Percentiles rank a stretch among this genome's conserved stretches.
Evolutionary conservation across 2,113 vertebrate genomes (phyloP).

Genomic region (Poeciliopsis turrubarensis): DNA sequence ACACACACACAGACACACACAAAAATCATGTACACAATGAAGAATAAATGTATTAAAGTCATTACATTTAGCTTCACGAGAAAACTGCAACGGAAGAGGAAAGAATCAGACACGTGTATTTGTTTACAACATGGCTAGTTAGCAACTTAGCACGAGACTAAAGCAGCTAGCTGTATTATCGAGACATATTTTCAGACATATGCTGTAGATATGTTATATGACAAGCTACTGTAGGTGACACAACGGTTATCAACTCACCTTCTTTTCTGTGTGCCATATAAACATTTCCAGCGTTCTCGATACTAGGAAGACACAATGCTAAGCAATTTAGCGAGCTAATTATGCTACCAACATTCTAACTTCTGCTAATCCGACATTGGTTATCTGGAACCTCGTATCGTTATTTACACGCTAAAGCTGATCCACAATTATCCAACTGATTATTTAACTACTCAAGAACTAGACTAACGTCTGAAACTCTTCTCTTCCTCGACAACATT

Average conservation of each 20-base stretch:
- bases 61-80: not conserved
- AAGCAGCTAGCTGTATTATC: conserved; percentile 1
- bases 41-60: too few species aligned
- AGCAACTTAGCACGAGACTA: conserved; percentile 13
- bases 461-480: not conserved
- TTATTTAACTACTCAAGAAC: not conserved
- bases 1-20: too few species aligned
- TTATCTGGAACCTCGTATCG: not conserved
- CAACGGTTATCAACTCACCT: conserved; percentile 54
- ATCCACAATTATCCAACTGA: not conserved
- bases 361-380: not conserved
- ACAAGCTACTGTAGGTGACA: not conserved
- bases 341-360: not conserved
- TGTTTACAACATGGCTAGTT: conserved; percentile 56
- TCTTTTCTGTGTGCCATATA: conserved; percentile 67
- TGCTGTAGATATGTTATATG: accelerated
- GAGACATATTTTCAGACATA: not conserved
- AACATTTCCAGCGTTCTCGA: not conserved
- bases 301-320: not conserved
- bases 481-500: not conserved
- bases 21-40: too few species aligned
- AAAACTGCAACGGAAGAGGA: too few species aligned
- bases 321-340: conserved; percentile 23
- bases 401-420: not conserved
- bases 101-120: conserved; percentile 51